Base-by-base conservation (phyloP, 37 sponge, comb jelly and placozoan genomes). In the Cladorhizidae sp. region DNA sequence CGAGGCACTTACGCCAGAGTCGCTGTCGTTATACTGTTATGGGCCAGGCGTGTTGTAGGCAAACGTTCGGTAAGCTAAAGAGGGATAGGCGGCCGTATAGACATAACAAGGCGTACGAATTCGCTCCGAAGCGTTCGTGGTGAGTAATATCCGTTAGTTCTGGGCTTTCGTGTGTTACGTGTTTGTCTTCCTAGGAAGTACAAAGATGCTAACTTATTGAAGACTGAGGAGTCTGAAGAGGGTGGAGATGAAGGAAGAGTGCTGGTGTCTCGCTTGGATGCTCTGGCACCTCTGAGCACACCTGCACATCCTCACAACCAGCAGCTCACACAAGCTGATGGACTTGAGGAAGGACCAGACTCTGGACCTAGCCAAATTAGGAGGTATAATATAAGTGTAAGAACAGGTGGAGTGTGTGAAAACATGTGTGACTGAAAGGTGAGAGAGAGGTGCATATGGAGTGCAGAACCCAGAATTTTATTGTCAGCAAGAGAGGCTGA, bases 51-150 rank as follows among this genome's bases (percentile, higher is more conserved):
- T 77, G 64, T 64, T 39, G 64, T 64, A 25, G 49, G 17, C 3
- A 43, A 33, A 7, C 31, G 49, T 40, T n/a, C 9, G 50, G 28
- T 8, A 25, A 38, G 40, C 21, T 28, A 18, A 20, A 40, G 32
- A 77, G 45, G 33, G 62, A 65, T 14, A 21, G 78, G 49, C 33
- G 78, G 39, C 45, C 37, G 41, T 61, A 40, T 32, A 77, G 45
- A 23, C 56, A 33, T 21, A 61, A 76, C 32, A 77, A 77, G 64
- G 32, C 62, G 0, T 77, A 61, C 37, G 65, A 77, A 9, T 77
- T 64, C 37, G 64, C 78, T 41, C 78, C 78, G 7, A 77, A 77
- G 39, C 42, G 78, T 33, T 77, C 78, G 0, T 77, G 78, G 78
- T 77, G 64, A 76, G 76, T 72, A 3, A 18, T 72, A n/a, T n/a